These are phyloP conservation scores for Gymnarchus niloticus DNA, from an alignment of 2,113 vertebrate genomes.

Conservation along the genomic window DNA sequence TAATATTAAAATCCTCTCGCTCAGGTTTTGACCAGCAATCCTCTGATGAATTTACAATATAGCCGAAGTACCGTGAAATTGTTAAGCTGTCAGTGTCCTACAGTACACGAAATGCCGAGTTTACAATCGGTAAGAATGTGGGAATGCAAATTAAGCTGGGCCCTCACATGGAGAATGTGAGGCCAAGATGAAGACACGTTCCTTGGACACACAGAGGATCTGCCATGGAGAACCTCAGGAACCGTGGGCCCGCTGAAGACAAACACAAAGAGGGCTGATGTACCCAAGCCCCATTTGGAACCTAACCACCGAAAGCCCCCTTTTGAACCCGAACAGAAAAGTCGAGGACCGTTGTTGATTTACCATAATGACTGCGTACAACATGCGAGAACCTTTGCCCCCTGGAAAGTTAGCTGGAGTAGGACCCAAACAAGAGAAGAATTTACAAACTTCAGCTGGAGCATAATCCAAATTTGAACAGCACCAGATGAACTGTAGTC, in stretches of 20 bases:
- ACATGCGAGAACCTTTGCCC: conserved; percentile 11
- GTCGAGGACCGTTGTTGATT: background rate
- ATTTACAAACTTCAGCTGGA: conserved; percentile 32
- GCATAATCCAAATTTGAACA: conserved; percentile 39
- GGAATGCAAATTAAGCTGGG: background rate
- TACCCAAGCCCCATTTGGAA: background rate
- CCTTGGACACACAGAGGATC: background rate
- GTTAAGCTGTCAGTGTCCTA: background rate
- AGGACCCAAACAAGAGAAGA: conserved; percentile 32
- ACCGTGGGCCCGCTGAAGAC: background rate
- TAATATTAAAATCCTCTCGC: background rate
- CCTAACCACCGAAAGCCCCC: background rate
- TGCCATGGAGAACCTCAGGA: background rate
- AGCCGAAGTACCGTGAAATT: background rate
- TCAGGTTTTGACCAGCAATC: background rate
- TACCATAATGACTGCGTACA: background rate
- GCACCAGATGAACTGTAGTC: conserved; percentile 52
- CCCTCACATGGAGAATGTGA: background rate
- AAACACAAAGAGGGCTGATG: background rate
- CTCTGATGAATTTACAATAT: background rate
- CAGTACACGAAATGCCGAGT: background rate
- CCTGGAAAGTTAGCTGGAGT: conserved; percentile 15
- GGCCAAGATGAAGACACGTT: background rate
- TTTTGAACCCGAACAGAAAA: background rate
- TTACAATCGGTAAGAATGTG: background rate